These are phyloP conservation scores for Globodera rostochiensis DNA, from an alignment of 1,140 invertebrate genomes.

Conservation along the genomic window DNA sequence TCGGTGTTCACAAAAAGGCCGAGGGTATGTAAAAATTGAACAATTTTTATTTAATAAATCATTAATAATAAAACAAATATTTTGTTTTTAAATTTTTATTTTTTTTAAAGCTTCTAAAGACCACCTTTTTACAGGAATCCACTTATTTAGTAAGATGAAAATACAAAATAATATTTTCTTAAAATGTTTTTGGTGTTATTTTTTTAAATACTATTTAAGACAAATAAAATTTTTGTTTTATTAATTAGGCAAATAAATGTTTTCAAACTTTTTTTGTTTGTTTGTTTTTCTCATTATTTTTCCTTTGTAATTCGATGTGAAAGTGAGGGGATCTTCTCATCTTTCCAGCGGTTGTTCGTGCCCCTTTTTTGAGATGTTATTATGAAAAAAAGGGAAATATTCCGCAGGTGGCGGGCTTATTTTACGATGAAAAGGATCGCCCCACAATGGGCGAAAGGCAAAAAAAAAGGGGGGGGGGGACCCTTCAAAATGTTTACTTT, in stretches of 20 bases:
- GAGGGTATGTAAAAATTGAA: constrained; percentile 3
- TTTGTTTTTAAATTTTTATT: too few relatives aligned
- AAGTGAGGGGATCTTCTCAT: neutral
- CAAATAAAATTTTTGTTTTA: neutral
- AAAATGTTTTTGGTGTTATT: neutral
- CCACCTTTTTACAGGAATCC: too few relatives aligned
- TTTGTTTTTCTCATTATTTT: constrained; percentile 10
- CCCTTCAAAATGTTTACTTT: too few relatives aligned
- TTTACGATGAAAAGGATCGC: too few relatives aligned
- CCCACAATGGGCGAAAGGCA: too few relatives aligned
- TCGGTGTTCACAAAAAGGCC: constrained; percentile 5
- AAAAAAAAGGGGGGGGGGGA: too few relatives aligned
- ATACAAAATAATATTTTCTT: neutral
- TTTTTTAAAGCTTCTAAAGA: too few relatives aligned
- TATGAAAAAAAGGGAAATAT: too few relatives aligned
- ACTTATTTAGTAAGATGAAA: too few relatives aligned
- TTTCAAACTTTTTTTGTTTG: neutral
- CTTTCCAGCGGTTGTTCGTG: neutral
- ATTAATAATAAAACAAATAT: too few relatives aligned
- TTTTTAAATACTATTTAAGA: neutral
- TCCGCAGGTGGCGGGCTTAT: too few relatives aligned
- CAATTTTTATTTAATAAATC: too few relatives aligned
- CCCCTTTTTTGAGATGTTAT: neutral
- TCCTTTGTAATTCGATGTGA: neutral
- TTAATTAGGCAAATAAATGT: neutral